phyloP scores from a whole-genome alignment of 2,113 vertebrate genomes.

The Fulica atra region DNA sequence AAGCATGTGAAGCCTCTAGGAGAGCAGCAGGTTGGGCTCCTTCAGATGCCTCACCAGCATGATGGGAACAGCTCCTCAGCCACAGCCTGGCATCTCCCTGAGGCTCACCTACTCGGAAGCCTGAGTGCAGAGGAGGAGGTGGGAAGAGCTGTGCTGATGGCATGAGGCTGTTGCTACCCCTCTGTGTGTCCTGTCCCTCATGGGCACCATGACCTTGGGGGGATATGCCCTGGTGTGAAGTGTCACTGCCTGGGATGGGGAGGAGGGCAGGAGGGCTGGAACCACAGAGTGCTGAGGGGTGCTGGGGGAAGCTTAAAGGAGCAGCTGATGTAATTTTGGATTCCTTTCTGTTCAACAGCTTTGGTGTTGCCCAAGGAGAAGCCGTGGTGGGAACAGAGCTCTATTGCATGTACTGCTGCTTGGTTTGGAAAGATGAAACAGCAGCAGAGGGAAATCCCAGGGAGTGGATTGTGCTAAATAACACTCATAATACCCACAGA shows the following conservation, averaged over 20 bases:
- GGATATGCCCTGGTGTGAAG: rapidly evolving
- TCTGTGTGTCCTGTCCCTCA: rapidly evolving
- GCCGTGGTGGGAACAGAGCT: neutral
- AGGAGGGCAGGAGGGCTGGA: neutral
- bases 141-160: neutral
- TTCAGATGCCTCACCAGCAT: rapidly evolving
- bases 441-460: neutral
- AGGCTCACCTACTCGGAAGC: neutral
- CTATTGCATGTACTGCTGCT: neutral
- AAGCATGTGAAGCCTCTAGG: neutral
- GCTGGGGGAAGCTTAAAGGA: neutral
- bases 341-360: neutral
- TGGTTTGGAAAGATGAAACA: neutral
- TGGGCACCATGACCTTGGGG: neutral
- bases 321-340: neutral
- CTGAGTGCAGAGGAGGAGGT: neutral
- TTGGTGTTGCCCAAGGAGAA: neutral
- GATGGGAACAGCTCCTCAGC: neutral
- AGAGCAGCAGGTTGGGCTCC: neutral
- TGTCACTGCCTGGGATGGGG: neutral
- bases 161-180: neutral
- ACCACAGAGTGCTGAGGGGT: neutral
- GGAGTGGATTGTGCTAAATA: neutral
- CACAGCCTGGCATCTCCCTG: neutral
- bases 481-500: rapidly evolving